Evolutionary conservation across 2,113 vertebrate genomes (phyloP), one percentile per base, ranked within the genome.

Genomic region (Elanoides forficatus): DNA sequence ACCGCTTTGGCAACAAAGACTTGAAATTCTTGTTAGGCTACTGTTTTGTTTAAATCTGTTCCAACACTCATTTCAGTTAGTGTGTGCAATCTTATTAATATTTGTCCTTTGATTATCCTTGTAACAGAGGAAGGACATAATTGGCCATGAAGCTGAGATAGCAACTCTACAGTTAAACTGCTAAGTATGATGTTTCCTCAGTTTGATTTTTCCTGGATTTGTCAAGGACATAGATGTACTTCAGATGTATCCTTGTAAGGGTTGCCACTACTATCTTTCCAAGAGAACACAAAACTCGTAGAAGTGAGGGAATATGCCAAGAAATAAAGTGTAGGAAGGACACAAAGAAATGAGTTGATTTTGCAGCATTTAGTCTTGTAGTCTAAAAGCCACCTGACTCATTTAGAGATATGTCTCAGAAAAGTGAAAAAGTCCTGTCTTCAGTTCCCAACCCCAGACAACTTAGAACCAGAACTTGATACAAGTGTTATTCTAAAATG

Each of bases 271-370:
- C 9, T 22, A 5, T 55, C 30, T 72, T 72, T 72, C 10, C 47
- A 72, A 59, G 4, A 47, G 21, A 76, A 40, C 2, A 36, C 1
- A 65, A 34, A 84, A 52, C 7, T 50, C 27, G 32, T 3, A 59
- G 6, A 70, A 66, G 13, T 5, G 5, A 76, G 2, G 7, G 3
- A 66, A 60, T 43, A 60, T n/a, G 10, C 6, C 22, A 53, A 71
- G 34, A 65, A 42, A 36, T 5, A 65, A 59, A 32, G 5, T 13
- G 11, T 34, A 6, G 9, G 15, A 43, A 53, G 11, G 43, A 26
- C 5, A 42, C 11, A 48, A 59, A 70, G 2, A 58, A 58, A 45
- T 29, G 0, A 30, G 1, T 9, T 45, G 6, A 63, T 52, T 65
- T 59, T 65, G 13, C 4, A 7, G 9, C 13, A 70, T 53, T 84